Base-by-base conservation (phyloP, 2,888 invertebrate genomes). In the Rotaria socialis region DNA sequence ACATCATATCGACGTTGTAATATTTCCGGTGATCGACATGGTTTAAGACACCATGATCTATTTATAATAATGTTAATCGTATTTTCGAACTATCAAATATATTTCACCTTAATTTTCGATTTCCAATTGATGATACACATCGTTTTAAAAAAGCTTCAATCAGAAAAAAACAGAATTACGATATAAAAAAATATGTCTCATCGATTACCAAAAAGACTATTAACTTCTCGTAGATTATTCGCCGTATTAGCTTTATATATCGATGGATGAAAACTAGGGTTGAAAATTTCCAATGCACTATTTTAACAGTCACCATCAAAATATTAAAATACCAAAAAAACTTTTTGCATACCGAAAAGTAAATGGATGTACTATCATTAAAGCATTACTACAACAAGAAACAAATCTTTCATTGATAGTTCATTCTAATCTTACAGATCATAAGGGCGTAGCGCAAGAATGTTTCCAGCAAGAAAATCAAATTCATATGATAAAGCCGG, bases 341-440 rank as follows among this genome's bases (percentile, higher is more conserved):
- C 2, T 4, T 75, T 43, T 22, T 19, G 19, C 41, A n/a, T 47
- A 80, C 80, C 80, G 43, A 47, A 80, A 80, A 22, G 80, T 80
- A 47, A 80, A 80, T 80, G 80, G 80, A 80, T 80, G 80, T 19
- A 80, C 47, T n/a, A 80, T 80, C 80, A 80, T 80, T 24, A 80
- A 10, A 47, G 80, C 80, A 47, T 80, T 80, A 7, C 80, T 80
- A 43, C 0, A 47, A 47, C 16, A 80, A 80, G n/a, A 3, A 80
- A 7, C 11, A 16, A 55, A 55, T 22, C 1, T 55, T 6, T 67
- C 5, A 41, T 35, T 35, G 1, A 19, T 35, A 14, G 0, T 27
- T 19, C 0, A 7, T 19, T 67, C 0, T 3, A 47, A 41, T 24
- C 47, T 47, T 43, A 80, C 80, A 80, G 24, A 80, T 80, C 80